A percentile compares a stretch with the other conserved stretches of the same genome.
Conservation (phyloP, 2,888 invertebrate genomes). For the Arge pagana region DNA sequence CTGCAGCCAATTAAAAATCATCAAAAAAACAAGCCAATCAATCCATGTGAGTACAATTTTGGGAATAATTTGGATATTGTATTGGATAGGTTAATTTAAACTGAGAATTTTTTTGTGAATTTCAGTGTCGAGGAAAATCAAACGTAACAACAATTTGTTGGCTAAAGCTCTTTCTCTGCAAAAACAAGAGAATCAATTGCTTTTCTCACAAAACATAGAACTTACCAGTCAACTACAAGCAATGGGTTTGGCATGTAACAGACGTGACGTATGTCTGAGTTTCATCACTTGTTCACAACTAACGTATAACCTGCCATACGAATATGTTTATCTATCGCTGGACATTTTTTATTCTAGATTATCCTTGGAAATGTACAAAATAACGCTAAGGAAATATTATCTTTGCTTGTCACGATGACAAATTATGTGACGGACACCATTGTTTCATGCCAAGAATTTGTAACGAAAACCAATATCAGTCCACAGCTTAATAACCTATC, state of each 20-base stretch:
- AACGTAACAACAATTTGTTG: constrained; percentile 44
- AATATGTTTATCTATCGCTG: no score
- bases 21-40: constrained; percentile 34
- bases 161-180: constrained; percentile 48
- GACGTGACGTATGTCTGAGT: constrained; percentile 40
- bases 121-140: constrained; percentile 47
- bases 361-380: constrained; percentile 39
- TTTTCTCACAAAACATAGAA: constrained; percentile 44
- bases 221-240: constrained; percentile 44
- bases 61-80: background rate
- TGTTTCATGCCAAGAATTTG: constrained; percentile 43
- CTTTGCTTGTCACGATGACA: constrained; percentile 42
- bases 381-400: constrained; percentile 44
- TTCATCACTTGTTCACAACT: no score
- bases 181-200: constrained; percentile 43
- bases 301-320: no score
- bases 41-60: constrained; percentile 38
- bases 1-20: constrained; percentile 32
- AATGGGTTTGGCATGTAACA: constrained; percentile 39
- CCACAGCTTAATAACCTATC: background rate
- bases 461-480: constrained; percentile 25
- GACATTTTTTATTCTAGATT: constrained; percentile 35
- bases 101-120: background rate
- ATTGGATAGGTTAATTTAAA: constrained; percentile 3
- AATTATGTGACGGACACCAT: constrained; percentile 44